phyloP scores from a whole-genome alignment of 2,797 vertebrate species.

The Phoebastria nigripes region DNA sequence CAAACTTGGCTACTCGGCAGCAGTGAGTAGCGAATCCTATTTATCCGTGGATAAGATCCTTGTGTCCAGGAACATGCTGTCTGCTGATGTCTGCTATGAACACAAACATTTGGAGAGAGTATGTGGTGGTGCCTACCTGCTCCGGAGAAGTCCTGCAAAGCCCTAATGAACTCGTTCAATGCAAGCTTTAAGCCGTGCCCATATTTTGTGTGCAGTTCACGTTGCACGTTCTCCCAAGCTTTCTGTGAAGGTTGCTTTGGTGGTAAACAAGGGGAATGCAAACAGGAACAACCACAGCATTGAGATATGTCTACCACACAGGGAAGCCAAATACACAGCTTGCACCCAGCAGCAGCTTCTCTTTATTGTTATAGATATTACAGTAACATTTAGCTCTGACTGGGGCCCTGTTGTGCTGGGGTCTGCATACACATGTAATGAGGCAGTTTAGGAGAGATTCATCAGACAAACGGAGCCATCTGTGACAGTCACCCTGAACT shows the following conservation, averaged over 20 bases:
- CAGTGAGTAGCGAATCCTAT: neutral
- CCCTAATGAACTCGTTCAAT: neutral
- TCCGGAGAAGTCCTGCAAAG: neutral
- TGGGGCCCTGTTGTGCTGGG: neutral
- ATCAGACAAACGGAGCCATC: neutral
- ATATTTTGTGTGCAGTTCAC: neutral
- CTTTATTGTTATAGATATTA: neutral
- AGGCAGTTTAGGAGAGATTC: neutral
- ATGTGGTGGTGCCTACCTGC: neutral
- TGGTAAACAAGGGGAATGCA: neutral
- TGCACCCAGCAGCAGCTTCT: neutral
- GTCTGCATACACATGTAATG: neutral
- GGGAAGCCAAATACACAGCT: neutral
- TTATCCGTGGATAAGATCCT: neutral
- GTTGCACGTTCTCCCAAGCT: neutral
- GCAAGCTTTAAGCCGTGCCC: fast-evolving
- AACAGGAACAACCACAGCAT: neutral
- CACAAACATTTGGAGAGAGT: neutral
- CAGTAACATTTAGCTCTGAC: neutral
- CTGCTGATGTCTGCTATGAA: neutral
- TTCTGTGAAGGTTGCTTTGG: neutral
- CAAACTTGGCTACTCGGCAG: fast-evolving
- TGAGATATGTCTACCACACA: neutral
- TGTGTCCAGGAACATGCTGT: neutral
- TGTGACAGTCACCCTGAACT: neutral